These are phyloP conservation scores for Drosophila cognata DNA, from an alignment of 2,888 invertebrate species.

Conservation along the genomic window DNA sequence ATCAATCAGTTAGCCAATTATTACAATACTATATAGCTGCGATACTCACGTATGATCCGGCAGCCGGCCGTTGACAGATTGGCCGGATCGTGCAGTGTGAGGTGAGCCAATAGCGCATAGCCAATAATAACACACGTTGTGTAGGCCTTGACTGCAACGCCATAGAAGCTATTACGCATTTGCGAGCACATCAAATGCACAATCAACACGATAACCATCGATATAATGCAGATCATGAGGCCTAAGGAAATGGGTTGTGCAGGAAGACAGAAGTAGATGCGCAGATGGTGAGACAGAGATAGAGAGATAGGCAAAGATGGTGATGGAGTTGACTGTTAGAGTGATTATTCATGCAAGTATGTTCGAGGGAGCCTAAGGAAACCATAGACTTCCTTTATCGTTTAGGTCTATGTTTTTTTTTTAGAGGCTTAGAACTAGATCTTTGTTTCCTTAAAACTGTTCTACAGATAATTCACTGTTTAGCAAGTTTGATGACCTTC, in stretches of 20 bases:
- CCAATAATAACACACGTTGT: slow-evolving; percentile 77
- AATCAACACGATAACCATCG: slow-evolving; percentile 77
- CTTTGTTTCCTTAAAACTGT: neutral
- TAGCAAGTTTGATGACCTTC: neutral
- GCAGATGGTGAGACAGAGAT: too few species aligned
- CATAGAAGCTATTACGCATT: slow-evolving; percentile 81
- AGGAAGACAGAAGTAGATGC: neutral
- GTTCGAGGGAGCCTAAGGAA: neutral
- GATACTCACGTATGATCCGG: slow-evolving; percentile 71
- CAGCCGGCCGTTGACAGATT: slow-evolving; percentile 70
- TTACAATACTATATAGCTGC: neutral
- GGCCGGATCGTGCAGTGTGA: slow-evolving; percentile 77
- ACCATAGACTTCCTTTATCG: accelerated
- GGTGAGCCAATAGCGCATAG: slow-evolving; percentile 76
- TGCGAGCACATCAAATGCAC: slow-evolving; percentile 77
- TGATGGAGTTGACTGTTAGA: neutral
- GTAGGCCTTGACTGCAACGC: slow-evolving; percentile 79
- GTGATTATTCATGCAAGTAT: neutral
- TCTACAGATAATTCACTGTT: too few species aligned
- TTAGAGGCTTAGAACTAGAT: neutral
- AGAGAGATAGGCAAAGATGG: neutral
- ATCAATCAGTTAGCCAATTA: slow-evolving; percentile 2
- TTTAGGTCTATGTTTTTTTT: neutral
- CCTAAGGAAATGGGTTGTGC: slow-evolving; percentile 29
- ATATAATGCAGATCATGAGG: slow-evolving; percentile 78